Conservation (phyloP, 2,797 vertebrate genomes). For the Mustela erminea region DNA sequence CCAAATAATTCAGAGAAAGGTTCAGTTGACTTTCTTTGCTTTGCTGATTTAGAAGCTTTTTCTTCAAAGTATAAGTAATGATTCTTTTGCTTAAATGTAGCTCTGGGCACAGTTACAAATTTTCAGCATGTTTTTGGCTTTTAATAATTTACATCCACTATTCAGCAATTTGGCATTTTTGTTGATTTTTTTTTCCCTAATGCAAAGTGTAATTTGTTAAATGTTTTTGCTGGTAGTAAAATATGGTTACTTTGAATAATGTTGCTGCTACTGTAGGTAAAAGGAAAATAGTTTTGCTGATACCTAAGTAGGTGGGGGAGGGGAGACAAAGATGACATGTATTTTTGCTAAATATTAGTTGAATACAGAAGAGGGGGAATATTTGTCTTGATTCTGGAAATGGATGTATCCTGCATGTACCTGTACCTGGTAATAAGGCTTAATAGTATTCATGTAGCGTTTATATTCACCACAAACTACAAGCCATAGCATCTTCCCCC, state of each 20-base stretch:
- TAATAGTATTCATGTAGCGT: background rate
- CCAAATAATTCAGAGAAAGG: conserved; percentile 62
- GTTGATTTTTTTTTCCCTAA: conserved; percentile 56
- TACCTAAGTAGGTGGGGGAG: background rate
- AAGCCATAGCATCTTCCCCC: background rate
- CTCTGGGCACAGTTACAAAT: conserved; percentile 81
- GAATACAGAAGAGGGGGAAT: background rate
- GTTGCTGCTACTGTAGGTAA: background rate
- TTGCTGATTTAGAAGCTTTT: conserved; percentile 67
- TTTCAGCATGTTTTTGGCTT: conserved; percentile 72
- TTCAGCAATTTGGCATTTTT: conserved; percentile 74
- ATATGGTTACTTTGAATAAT: conserved; percentile 52
- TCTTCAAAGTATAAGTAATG: conserved; percentile 74
- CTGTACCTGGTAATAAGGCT: background rate
- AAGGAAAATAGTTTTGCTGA: conserved; percentile 14
- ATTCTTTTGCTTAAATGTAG: conserved; percentile 81
- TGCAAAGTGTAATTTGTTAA: conserved; percentile 79
- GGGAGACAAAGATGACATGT: background rate
- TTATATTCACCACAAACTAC: background rate
- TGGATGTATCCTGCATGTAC: background rate
- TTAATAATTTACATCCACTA: conserved; percentile 71
- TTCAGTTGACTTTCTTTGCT: conserved; percentile 62
- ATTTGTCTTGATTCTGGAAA: background rate
- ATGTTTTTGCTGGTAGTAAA: conserved; percentile 75
- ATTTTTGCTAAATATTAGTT: conserved; percentile 17